Percentiles rank a stretch among this genome's conserved stretches.
These are phyloP conservation scores for Odontesthes bonariensis DNA, from an alignment of 2,113 vertebrate genomes.

Conservation along the genomic window DNA sequence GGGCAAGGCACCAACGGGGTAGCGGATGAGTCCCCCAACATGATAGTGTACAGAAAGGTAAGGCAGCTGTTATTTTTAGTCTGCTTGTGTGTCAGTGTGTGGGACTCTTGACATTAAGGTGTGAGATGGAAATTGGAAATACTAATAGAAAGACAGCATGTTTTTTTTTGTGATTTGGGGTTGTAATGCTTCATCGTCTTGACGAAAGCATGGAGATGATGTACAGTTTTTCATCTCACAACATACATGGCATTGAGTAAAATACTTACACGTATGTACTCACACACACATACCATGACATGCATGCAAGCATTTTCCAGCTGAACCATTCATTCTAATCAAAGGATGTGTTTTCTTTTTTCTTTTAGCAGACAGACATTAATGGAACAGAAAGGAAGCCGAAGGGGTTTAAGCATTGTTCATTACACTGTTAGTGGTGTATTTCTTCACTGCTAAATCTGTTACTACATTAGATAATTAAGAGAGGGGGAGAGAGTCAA, in stretches of 20 bases:
- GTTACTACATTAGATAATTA: constrained; percentile 39
- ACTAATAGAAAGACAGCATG: constrained; percentile 39
- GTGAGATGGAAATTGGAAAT: constrained; percentile 40
- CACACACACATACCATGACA: not conserved
- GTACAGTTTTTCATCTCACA: constrained; percentile 25
- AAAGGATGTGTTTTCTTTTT: constrained; percentile 22
- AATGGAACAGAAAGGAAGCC: constrained; percentile 32
- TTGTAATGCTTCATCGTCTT: constrained; percentile 31
- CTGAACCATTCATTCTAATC: not conserved
- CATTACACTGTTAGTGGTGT: constrained; percentile 34
- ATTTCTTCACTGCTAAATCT: constrained; percentile 39
- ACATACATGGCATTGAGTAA: constrained; percentile 28
- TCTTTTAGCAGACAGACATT: constrained; percentile 31
- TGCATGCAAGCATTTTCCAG: too few relatives aligned
- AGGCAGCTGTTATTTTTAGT: constrained; percentile 71
- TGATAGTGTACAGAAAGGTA: constrained; percentile 99
- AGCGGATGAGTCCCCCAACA: constrained; percentile 95
- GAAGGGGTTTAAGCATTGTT: constrained; percentile 36
- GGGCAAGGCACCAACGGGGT: constrained; percentile 94
- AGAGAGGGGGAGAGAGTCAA: constrained; percentile 24
- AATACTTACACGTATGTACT: not conserved
- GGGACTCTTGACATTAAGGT: constrained; percentile 39
- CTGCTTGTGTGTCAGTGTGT: constrained; percentile 32
- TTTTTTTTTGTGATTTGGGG: constrained; percentile 42
- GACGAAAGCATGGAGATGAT: constrained; percentile 29